Conservation (phyloP, 2,113 vertebrate species). For the Cisticola juncidis region DNA sequence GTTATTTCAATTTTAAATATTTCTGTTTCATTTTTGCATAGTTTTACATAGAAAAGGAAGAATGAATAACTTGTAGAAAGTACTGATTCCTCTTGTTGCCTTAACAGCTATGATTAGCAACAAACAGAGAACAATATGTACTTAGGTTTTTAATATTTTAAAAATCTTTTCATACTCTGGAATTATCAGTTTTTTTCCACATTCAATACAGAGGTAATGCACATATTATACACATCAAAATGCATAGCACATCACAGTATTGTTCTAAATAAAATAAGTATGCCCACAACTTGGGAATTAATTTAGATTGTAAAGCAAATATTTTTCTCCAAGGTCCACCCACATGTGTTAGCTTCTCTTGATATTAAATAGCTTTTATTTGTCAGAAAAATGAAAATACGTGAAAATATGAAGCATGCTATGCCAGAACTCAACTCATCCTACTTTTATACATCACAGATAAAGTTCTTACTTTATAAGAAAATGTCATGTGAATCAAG, state of each 20-base stretch:
- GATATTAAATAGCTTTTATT: not conserved
- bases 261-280: not conserved
- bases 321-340: not conserved
- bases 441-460: slow-evolving; percentile 7
- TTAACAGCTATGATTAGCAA: not conserved
- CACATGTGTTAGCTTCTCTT: not conserved
- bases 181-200: not conserved
- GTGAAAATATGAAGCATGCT: slow-evolving; percentile 23
- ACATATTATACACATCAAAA: not conserved
- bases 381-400: slow-evolving; percentile 35
- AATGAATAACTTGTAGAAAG: not conserved
- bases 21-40: not conserved
- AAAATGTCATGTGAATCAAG: slow-evolving; percentile 57
- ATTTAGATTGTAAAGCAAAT: not conserved
- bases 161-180: not conserved
- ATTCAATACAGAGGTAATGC: not conserved
- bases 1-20: not conserved
- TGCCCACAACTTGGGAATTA: not conserved
- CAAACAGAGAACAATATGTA: not conserved
- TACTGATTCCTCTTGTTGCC: not conserved
- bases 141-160: not conserved
- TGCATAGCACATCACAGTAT: not conserved
- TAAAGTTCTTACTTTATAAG: slow-evolving; percentile 45
- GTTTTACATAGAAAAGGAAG: not conserved
- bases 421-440: slow-evolving; percentile 55